Evolutionary conservation across 2,797 vertebrate species (phyloP).

Genomic region (Phylloscopus collybita): DNA sequence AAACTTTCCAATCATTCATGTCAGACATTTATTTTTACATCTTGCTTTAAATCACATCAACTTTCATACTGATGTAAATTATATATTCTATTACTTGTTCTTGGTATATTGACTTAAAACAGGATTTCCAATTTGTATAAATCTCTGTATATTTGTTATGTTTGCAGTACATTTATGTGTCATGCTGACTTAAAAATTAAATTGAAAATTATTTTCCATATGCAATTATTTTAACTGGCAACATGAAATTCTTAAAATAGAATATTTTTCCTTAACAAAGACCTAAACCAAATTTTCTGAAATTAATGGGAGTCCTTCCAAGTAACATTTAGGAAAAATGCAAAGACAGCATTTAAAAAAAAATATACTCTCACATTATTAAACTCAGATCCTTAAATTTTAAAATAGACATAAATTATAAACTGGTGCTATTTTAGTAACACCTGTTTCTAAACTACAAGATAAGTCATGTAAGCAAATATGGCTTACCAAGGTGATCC

Average conservation of each 20-base stretch:
- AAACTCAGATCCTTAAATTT: slow-evolving; percentile 1
- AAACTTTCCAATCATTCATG: slow-evolving; percentile 48
- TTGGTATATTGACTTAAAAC: slow-evolving; percentile 11
- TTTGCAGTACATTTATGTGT: background rate
- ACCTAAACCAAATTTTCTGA: background rate
- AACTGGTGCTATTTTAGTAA: background rate
- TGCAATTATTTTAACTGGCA: background rate
- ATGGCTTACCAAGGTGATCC: background rate
- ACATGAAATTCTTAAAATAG: background rate
- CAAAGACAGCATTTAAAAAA: background rate
- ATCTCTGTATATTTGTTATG: background rate
- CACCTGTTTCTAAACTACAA: background rate
- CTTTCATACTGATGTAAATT: slow-evolving; percentile 10
- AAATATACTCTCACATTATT: background rate
- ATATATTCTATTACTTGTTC: background rate
- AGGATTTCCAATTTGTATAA: background rate
- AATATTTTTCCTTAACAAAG: background rate
- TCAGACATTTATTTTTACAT: slow-evolving; percentile 23
- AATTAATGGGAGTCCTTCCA: background rate
- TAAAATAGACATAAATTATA: background rate
- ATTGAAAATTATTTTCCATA: background rate
- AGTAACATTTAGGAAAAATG: background rate
- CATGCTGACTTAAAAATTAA: background rate
- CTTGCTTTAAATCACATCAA: slow-evolving; percentile 45
- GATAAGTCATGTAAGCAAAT: slow-evolving; percentile 12